These are phyloP conservation scores for Acanthurus tractus DNA, from an alignment of 2,797 vertebrate genomes.

Conservation along the genomic window DNA sequence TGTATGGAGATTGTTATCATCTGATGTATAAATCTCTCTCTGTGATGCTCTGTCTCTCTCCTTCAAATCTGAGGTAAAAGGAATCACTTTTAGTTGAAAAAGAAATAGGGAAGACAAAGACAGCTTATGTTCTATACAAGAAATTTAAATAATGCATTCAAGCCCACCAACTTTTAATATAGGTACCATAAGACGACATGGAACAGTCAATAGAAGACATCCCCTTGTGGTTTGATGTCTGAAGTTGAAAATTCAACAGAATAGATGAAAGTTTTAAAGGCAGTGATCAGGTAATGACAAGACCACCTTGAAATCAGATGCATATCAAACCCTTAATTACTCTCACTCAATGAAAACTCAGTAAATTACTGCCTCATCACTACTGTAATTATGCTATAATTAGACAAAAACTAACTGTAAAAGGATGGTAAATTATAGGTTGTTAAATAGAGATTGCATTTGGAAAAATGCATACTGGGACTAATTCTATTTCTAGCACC, in stretches of 20 bases:
- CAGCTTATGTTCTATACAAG: constrained; percentile 40
- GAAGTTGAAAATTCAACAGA: constrained; percentile 48
- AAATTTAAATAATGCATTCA: constrained; percentile 67
- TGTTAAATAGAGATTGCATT: constrained; percentile 6
- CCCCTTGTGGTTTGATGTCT: constrained; percentile 34
- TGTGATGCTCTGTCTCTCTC: constrained; percentile 22
- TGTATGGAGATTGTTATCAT: constrained; percentile 79
- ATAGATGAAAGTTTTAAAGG: constrained; percentile 51
- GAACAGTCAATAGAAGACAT: constrained; percentile 48
- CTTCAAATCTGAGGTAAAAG: constrained; percentile 44
- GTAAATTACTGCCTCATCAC: constrained; percentile 36
- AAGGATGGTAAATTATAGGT: constrained; percentile 31
- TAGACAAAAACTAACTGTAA: constrained; percentile 46
- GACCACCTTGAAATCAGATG: constrained; percentile 61
- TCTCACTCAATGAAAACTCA: constrained; percentile 9
- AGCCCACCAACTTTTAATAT: constrained; percentile 43
- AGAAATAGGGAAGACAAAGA: constrained; percentile 42
- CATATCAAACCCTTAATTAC: constrained; percentile 46
- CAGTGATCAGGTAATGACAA: constrained; percentile 42
- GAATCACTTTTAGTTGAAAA: constrained; percentile 43
- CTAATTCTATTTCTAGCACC: constrained; percentile 11
- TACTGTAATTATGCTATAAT: constrained; percentile 45
- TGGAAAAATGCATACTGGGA: constrained; percentile 1
- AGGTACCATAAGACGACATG: constrained; percentile 37
- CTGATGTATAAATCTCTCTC: constrained; percentile 70